A percentile compares a stretch with the other conserved stretches of the same genome.
phyloP scores from a whole-genome alignment of 2,888 invertebrate genomes.

The Colletes collaris region DNA sequence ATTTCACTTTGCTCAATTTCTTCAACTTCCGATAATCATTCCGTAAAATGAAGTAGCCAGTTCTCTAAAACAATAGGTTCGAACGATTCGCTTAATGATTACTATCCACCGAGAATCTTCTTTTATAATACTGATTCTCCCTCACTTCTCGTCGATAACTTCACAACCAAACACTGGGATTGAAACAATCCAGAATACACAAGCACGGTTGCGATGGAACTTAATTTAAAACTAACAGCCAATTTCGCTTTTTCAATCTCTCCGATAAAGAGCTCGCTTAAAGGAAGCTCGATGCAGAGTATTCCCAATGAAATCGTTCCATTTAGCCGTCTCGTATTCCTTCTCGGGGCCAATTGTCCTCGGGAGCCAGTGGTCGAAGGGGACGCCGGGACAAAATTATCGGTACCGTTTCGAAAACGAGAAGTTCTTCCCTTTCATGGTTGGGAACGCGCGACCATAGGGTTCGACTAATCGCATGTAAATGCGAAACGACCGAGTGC shows the following conservation, averaged over 20 bases:
- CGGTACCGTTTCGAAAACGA: slow-evolving; percentile 10
- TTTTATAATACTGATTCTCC: neutral
- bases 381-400: slow-evolving; percentile 11
- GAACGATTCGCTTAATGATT: slow-evolving; percentile 8
- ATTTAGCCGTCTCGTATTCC: too few relatives aligned
- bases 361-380: neutral
- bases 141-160: neutral
- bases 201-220: too few relatives aligned
- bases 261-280: too few relatives aligned
- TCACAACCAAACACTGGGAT: neutral
- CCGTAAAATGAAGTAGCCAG: neutral
- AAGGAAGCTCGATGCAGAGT: too few relatives aligned
- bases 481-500: slow-evolving; percentile 39
- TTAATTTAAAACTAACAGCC: too few relatives aligned
- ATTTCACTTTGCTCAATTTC: neutral
- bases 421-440: neutral
- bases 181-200: too few relatives aligned
- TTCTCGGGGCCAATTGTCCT: too few relatives aligned
- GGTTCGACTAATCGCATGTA: slow-evolving; percentile 48
- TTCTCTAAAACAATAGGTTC: neutral
- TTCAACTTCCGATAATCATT: slow-evolving; percentile 20
- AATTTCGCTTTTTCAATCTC: too few relatives aligned
- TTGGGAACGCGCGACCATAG: slow-evolving; percentile 35
- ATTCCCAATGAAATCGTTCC: too few relatives aligned
- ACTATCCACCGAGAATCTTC: neutral